Percentiles rank a stretch among this genome's conserved stretches.
These are phyloP conservation scores for Drosophila lini DNA, from an alignment of 1,140 invertebrate genomes.

Conservation along the genomic window DNA sequence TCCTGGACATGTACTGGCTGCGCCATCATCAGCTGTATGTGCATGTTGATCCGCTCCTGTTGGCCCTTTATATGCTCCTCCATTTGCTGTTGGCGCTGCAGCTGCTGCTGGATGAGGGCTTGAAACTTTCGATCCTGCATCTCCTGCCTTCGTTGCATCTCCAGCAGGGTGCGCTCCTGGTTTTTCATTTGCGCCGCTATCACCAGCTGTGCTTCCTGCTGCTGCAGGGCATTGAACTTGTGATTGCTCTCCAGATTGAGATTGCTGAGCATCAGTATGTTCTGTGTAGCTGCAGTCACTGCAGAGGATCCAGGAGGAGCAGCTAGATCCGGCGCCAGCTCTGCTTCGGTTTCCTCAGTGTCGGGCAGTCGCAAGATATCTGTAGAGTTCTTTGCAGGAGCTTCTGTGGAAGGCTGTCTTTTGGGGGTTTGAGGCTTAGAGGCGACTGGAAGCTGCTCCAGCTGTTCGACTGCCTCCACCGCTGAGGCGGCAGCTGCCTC, in stretches of 20 bases:
- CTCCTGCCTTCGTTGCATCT: conserved; percentile 85
- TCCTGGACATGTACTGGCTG: conserved; percentile 65
- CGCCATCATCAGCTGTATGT: conserved; percentile 85
- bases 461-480: conserved; percentile 26
- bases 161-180: conserved; percentile 84
- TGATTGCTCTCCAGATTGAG: conserved; percentile 84
- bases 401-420: not conserved
- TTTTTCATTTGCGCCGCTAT: conserved; percentile 85
- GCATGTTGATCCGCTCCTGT: conserved; percentile 85
- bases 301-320: not conserved
- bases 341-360: conserved; percentile 27
- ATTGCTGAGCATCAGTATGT: conserved; percentile 66
- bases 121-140: conserved; percentile 85
- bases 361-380: conserved; percentile 45
- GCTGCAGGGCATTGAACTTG: conserved; percentile 84
- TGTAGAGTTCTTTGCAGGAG: not conserved
- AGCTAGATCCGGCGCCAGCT: conserved; percentile 3
- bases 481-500: conserved; percentile 31
- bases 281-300: conserved; percentile 45
- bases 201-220: conserved; percentile 85
- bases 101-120: conserved; percentile 84
- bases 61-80: conserved; percentile 85
- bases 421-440: conserved; percentile 12
- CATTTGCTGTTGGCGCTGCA: conserved; percentile 85
- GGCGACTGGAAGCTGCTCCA: not conserved